Percentiles rank a stretch among this genome's conserved stretches.
These are phyloP conservation scores for Epicauta chinensis DNA, from an alignment of 1,140 invertebrate genomes.

Conservation along the genomic window DNA sequence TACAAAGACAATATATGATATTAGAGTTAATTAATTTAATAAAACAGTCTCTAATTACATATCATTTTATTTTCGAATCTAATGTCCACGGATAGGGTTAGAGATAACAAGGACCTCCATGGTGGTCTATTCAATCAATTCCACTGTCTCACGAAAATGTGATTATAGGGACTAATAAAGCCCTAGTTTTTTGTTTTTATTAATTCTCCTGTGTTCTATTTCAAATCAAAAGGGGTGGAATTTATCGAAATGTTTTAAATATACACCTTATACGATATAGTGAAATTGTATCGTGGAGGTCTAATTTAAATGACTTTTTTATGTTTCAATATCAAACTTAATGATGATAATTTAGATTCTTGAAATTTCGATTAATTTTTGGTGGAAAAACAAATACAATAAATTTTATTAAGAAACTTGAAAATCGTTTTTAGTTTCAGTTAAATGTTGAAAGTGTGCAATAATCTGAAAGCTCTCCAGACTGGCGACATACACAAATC, in stretches of 20 bases:
- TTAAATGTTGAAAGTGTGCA: no score
- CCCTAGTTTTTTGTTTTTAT: background rate
- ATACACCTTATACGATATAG: no score
- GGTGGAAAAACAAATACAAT: no score
- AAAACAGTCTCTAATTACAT: slow-evolving; percentile 20
- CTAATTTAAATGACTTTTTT: slow-evolving; percentile 17
- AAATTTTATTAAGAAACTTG: no score
- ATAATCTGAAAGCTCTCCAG: background rate
- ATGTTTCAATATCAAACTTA: background rate
- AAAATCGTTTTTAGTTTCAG: no score
- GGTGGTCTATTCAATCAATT: slow-evolving; percentile 20
- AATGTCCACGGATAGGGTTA: background rate
- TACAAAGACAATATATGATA: background rate
- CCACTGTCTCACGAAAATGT: slow-evolving; percentile 7
- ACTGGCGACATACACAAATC: slow-evolving; percentile 22
- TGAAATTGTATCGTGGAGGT: slow-evolving; percentile 5
- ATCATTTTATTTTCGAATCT: slow-evolving; percentile 18
- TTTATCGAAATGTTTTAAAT: background rate
- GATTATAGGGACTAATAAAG: slow-evolving; percentile 4
- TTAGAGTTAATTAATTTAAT: slow-evolving; percentile 21
- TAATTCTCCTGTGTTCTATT: no score
- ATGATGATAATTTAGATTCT: slow-evolving; percentile 1
- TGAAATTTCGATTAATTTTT: background rate
- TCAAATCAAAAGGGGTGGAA: slow-evolving; percentile 9
- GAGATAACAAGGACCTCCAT: slow-evolving; percentile 17